Evolutionary conservation across 2,113 vertebrate species (phyloP).

Genomic region (Lophura nycthemera): DNA sequence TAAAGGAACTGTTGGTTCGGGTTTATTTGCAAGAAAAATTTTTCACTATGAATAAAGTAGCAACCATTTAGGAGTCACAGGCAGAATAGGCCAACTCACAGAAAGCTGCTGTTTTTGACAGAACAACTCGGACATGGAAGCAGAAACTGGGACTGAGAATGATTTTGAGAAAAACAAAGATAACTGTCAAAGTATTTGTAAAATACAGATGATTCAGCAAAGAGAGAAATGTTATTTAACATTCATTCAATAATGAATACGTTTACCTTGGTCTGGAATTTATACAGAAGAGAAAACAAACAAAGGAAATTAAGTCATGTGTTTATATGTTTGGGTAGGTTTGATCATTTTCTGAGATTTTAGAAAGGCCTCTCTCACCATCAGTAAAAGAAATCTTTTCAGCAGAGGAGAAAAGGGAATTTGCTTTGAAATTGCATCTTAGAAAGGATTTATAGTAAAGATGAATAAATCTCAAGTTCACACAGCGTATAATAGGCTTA

Average conservation of each 20-base stretch:
- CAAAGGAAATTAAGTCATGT: not conserved
- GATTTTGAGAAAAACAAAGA: slow-evolving; percentile 11
- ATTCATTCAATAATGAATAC: not conserved
- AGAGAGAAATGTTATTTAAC: not conserved
- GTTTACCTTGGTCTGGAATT: not conserved
- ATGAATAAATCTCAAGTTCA: not conserved
- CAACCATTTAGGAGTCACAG: not conserved
- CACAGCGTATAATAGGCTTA: not conserved
- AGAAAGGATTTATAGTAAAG: not conserved
- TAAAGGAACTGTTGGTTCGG: not conserved
- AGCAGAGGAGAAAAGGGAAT: not conserved
- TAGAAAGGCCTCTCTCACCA: not conserved
- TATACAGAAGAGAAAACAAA: not conserved
- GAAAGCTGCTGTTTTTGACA: not conserved
- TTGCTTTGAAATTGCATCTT: not conserved
- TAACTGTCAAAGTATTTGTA: not conserved
- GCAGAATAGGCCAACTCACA: slow-evolving; percentile 1
- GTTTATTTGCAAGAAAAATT: slow-evolving; percentile 3
- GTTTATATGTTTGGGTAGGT: not conserved
- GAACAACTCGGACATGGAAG: not conserved
- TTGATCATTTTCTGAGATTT: not conserved
- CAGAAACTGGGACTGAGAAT: not conserved
- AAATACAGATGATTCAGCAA: not conserved
- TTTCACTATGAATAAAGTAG: not conserved
- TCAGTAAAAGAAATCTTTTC: not conserved